phyloP scores from a whole-genome alignment of 1,140 invertebrate species.

The Tetramorium parvispinum region DNA sequence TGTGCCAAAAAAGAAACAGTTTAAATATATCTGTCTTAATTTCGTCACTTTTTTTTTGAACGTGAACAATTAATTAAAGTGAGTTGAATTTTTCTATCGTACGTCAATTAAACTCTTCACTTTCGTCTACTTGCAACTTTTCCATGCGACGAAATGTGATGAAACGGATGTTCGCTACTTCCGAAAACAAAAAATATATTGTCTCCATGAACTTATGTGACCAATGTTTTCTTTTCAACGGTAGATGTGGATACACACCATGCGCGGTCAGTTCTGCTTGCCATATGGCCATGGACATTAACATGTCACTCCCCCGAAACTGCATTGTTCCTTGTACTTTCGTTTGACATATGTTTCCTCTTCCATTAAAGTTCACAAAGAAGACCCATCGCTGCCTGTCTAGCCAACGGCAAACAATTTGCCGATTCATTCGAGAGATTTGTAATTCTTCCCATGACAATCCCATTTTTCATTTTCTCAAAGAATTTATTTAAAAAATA shows the following conservation, averaged over 20 bases:
- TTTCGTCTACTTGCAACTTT: not conserved
- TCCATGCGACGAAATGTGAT: not conserved
- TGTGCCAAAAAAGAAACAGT: not conserved
- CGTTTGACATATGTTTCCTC: conserved; percentile 75
- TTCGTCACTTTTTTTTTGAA: not conserved
- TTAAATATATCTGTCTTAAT: not conserved
- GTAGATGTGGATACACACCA: conserved; percentile 2
- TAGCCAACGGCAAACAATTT: conserved; percentile 25
- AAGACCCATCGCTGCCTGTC: not conserved
- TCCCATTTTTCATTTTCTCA: not conserved
- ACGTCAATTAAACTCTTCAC: not conserved
- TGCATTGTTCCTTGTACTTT: conserved; percentile 71
- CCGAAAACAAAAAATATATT: not conserved
- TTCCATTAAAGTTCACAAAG: conserved; percentile 17
- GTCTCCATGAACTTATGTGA: not conserved
- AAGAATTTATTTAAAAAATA: not conserved
- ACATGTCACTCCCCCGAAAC: conserved; percentile 73
- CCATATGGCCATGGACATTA: conserved; percentile 76
- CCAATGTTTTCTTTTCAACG: not conserved
- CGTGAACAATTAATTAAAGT: not conserved
- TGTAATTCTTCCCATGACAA: conserved; percentile 23
- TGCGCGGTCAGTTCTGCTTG: conserved; percentile 66
- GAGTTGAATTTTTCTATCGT: not conserved
- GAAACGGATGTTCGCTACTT: not conserved
- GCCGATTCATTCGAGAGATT: conserved; percentile 30